Base-by-base conservation (phyloP, 2,888 invertebrate species). In the Standfussiana lucernea region DNA sequence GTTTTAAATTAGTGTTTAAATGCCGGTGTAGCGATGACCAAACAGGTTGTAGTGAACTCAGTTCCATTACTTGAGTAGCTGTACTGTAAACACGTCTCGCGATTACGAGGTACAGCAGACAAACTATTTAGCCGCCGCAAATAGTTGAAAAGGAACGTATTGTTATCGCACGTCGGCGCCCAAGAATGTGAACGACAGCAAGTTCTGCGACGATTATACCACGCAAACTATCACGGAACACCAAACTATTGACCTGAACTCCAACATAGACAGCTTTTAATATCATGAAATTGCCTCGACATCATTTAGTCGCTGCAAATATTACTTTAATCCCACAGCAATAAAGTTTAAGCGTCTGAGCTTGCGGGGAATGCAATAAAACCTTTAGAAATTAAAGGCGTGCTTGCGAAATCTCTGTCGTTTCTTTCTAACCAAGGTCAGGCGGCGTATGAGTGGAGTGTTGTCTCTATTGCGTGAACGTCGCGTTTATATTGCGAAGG, bases 271-370 rank as follows among this genome's bases (percentile, higher is more conserved):
- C 93, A 94, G 94, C 94, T 94, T 96, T 96, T 96, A 96, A 96
- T 96, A 96, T 95, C 94, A 93, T 92, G 91, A 95, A 95, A 96
- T 96, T 96, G 95, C 95, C 95, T 92, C 94, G 91, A 94, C 95
- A 95, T 95, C 95, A 96, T 96, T 96, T 95, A 95, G 96, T 92
- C 92, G 94, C 95, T 94, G 96, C 96, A 96, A 96, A 96, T 96
- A 96, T 96, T 95, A 96, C 96, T 96, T 96, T 96, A 96, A 96
- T 96, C 95, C 95, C 92, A 95, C 92, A 94, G 96, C 95, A 94
- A 96, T 96, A 96, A 96, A 96, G 96, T 96, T 96, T 96, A 96
- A 96, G 95, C 94, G 95, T 95, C 95, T 95, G 95, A 95, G 96
- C 96, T 96, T 95, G 95, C 94, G 93, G 94, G 92, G 95, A 96